Evolutionary conservation across 2,113 vertebrate genomes (phyloP), one percentile per base, ranked within the genome.

Genomic region (Hepsetus odoe): DNA sequence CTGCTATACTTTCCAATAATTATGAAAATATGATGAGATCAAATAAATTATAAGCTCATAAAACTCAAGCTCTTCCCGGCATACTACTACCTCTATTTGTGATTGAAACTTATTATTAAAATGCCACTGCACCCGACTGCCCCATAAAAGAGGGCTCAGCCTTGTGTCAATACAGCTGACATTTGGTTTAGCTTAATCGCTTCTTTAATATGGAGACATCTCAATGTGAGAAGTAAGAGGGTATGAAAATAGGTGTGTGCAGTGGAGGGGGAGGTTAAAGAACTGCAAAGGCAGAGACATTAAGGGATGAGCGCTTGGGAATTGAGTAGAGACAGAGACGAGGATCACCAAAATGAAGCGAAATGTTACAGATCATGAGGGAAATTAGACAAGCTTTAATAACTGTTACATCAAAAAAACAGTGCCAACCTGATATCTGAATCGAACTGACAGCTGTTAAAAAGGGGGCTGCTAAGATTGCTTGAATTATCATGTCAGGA

Each of bases 171-270:
- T 66, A 91, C 72, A 53, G 74, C 77, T 92, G 88, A 90, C 87
- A 92, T 92, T 92, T 89, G 86, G 84, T 86, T 91, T 87, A 87
- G 85, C 85, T 89, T 90, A 88, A 91, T 89, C 85, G 65, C 74
- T 83, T 84, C 82, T 87, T 88, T 90, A 82, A 85, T 87, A 82
- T 86, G 85, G 84, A 70, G 79, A 79, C 68, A 65, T 78, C 82
- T 83, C 12, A 74, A 80, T 81, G 77, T 77, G 82, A 75, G 61
- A 69, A 81, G 70, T 51, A 61, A 82, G 76, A 59, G 83, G 46
- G 78, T 22, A 64, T 79, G 44, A 55, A 40, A 70, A 74, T 51
- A 70, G 1, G n/a, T 70, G 32, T 56, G 61, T 22, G 51, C 11
- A 9, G n/a, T 11, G 51, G 51, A 40, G 69, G 44, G 51, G 53